These are phyloP conservation scores for Agelaius tricolor DNA, from an alignment of 2,113 vertebrate species.

Conservation along the genomic window DNA sequence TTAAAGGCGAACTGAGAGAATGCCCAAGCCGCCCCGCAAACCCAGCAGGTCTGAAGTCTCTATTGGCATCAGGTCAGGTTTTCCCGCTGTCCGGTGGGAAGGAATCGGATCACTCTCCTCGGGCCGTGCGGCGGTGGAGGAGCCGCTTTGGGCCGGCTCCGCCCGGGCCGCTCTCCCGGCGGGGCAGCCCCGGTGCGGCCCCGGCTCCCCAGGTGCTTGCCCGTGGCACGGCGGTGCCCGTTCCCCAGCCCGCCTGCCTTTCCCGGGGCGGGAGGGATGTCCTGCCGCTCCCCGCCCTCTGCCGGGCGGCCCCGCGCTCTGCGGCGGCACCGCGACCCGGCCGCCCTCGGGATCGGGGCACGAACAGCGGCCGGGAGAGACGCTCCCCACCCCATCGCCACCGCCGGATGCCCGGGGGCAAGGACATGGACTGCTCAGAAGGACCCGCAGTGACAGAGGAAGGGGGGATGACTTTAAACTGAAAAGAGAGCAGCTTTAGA, in stretches of 20 bases:
- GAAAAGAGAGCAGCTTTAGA: neutral
- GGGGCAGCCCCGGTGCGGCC: neutral
- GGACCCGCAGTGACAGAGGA: neutral
- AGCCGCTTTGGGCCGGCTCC: neutral
- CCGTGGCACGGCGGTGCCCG: neutral
- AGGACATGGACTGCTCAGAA: neutral
- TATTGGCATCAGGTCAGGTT: fast-evolving
- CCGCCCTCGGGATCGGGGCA: fast-evolving
- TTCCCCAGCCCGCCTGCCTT: neutral
- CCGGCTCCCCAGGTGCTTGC: fast-evolving
- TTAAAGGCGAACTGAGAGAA: neutral
- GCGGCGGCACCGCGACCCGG: too few species aligned
- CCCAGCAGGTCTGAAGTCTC: too few species aligned
- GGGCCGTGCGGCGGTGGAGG: neutral
- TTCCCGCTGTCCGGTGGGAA: neutral
- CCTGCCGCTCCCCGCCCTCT: neutral
- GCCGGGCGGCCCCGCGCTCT: neutral
- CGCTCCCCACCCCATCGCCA: fast-evolving
- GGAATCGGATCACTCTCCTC: fast-evolving
- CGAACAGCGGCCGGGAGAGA: fast-evolving
- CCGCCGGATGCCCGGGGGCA: too few species aligned
- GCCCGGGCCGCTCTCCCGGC: neutral
- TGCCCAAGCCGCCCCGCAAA: neutral
- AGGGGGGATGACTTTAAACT: neutral
- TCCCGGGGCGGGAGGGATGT: neutral